Base-by-base conservation (phyloP, 2,113 vertebrate genomes). In the Crotophaga sulcirostris region DNA sequence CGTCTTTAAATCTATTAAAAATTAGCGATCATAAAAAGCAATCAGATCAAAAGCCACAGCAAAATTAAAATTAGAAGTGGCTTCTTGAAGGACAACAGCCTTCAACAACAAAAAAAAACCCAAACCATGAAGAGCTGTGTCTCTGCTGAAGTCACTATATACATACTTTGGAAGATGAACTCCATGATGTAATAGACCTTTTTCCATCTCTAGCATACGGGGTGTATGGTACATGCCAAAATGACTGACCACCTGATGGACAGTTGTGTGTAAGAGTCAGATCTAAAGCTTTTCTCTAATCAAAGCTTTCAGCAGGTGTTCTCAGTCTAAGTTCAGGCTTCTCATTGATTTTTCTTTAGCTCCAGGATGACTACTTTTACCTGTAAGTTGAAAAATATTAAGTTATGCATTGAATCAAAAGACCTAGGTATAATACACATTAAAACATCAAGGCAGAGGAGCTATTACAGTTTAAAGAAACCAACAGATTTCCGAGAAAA, bases 261-360 rank as follows among this genome's bases (percentile, higher is more conserved):
- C 92, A 93, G 85, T 45, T 89, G 74, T 36, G n/a, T 67, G 0
- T 56, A 47, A 76, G 91, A 81, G 90, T 79, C 84, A 91, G 47
- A 89, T 70, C 78, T 89, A 84, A 94, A 94, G 91, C 79, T 83
- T 76, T 91, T 77, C 85, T 80, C 81, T 81, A 95, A 94, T 96
- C 94, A 96, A 93, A 93, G 89, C 93, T 90, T 94, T 84, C 93
- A 93, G 88, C 63, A 76, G 80, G 91, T 89, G 74, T 91, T 87
- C 94, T 76, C 66, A 59, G 67, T 31, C 89, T 84, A 94, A 92
- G 74, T 58, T 89, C 10, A 3, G 58, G 58, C 76, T 91, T 81
- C 70, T 91, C 88, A 89, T 81, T 84, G 90, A 96, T 94, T 95
- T 96, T 87, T 60, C 68, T 85, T 83, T 68, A 93, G 75, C 59